Percentiles rank a stretch among this genome's conserved stretches.
These are phyloP conservation scores for Calameuta idolon DNA, from an alignment of 2,888 invertebrate species.

Conservation along the genomic window DNA sequence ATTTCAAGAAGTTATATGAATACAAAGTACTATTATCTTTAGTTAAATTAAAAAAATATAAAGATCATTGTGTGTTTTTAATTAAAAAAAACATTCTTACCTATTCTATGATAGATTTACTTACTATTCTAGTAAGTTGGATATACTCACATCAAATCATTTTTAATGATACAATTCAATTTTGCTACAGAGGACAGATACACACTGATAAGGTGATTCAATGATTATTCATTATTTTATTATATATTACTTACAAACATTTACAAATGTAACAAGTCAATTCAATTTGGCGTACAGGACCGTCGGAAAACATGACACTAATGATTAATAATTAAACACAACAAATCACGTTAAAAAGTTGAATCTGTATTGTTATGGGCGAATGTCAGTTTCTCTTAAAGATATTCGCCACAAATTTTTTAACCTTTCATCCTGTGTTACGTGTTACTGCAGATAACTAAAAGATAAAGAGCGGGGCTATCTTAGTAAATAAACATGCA, in stretches of 20 bases:
- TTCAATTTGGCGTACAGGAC: constrained; percentile 62
- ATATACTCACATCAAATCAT: background rate
- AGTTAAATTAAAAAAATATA: constrained; percentile 12
- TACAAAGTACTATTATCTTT: constrained; percentile 1
- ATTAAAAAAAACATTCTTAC: background rate
- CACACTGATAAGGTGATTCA: constrained; percentile 17
- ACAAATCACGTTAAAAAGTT: constrained; percentile 12
- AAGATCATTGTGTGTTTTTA: background rate
- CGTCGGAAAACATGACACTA: constrained; percentile 54
- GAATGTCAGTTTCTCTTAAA: constrained; percentile 18
- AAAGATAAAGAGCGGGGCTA: background rate
- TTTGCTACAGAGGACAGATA: background rate
- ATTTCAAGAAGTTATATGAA: constrained; percentile 19
- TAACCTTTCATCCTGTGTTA: background rate
- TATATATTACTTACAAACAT: constrained; percentile 63
- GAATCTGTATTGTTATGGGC: background rate
- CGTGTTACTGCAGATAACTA: background rate
- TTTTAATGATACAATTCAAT: background rate
- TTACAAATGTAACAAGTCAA: constrained; percentile 64
- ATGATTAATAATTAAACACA: constrained; percentile 31
- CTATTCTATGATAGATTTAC: background rate
- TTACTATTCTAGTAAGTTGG: background rate
- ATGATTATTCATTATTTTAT: constrained; percentile 60
- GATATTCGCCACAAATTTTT: background rate
- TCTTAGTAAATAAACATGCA: constrained; percentile 25